Percentiles rank a stretch among this genome's conserved stretches.
Conservation (phyloP, 2,888 invertebrate species). For the Holacanthella duospinosa region DNA sequence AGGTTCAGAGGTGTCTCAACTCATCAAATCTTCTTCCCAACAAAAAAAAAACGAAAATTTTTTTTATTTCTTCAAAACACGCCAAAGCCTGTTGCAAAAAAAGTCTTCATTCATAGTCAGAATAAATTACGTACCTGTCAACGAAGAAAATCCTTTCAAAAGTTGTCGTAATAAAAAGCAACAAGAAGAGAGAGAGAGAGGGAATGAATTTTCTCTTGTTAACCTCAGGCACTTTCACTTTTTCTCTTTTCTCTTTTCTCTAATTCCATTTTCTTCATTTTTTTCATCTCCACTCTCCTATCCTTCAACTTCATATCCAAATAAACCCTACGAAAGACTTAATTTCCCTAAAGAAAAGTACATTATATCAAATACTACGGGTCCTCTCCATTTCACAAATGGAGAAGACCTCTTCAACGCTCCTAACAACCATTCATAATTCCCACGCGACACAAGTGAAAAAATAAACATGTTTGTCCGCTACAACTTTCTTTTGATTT, state of each 20-base stretch:
- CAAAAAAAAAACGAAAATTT: no score
- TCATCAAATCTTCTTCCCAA: no score
- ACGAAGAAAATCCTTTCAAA: no score
- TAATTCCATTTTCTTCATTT: not conserved
- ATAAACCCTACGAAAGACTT: not conserved
- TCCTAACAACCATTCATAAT: not conserved
- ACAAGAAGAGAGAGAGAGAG: not conserved
- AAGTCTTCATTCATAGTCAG: no score
- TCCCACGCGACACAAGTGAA: not conserved
- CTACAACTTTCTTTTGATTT: not conserved
- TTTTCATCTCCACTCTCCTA: not conserved
- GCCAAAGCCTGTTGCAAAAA: no score
- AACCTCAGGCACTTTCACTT: not conserved
- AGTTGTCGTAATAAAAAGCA: no score
- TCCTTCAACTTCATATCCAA: not conserved
- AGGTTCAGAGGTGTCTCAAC: no score
- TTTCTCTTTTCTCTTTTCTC: not conserved
- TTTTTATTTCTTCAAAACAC: no score
- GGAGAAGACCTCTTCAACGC: not conserved
- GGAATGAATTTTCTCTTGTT: not conserved
- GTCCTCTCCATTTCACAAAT: not conserved
- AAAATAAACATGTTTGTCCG: not conserved
- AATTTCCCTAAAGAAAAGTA: constrained; percentile 1
- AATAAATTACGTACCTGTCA: no score
- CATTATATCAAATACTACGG: not conserved